phyloP scores from a whole-genome alignment of 2,888 invertebrate species.

The Tachina grossa region DNA sequence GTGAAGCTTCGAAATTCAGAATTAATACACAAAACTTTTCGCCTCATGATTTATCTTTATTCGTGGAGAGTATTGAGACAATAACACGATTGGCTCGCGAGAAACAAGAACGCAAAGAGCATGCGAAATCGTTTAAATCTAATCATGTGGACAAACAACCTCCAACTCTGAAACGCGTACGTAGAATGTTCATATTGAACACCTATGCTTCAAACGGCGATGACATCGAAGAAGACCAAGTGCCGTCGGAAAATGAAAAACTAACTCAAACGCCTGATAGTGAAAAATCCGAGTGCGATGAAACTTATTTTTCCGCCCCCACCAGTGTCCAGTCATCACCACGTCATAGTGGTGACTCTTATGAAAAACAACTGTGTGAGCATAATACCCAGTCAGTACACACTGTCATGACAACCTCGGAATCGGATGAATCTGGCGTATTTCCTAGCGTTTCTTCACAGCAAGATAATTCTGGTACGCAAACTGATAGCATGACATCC shows the following conservation, averaged over 20 bases:
- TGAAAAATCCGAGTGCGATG: constrained; percentile 55
- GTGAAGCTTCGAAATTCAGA: constrained; percentile 57
- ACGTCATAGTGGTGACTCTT: constrained; percentile 38
- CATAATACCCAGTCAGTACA: constrained; percentile 13
- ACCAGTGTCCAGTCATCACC: constrained; percentile 52
- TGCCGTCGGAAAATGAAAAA: constrained; percentile 57
- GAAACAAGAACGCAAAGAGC: constrained; percentile 41
- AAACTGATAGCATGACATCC: constrained; percentile 66
- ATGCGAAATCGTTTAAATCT: not conserved
- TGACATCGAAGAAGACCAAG: constrained; percentile 65
- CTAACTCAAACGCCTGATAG: constrained; percentile 1
- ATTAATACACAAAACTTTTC: constrained; percentile 67
- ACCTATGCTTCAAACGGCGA: constrained; percentile 1
- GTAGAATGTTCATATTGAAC: constrained; percentile 14
- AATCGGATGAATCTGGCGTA: constrained; percentile 73
- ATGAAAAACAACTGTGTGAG: constrained; percentile 26
- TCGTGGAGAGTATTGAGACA: constrained; percentile 77
- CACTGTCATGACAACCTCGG: constrained; percentile 36
- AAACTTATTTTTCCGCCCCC: constrained; percentile 69
- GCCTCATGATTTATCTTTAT: constrained; percentile 74
- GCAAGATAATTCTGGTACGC: constrained; percentile 29
- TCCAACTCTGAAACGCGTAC: constrained; percentile 9
- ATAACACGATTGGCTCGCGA: constrained; percentile 74
- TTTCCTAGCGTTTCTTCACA: constrained; percentile 40
- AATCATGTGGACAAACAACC: not conserved